Evolutionary conservation across 2,888 invertebrate genomes (phyloP).

Genomic region (Drosophila falleni): DNA sequence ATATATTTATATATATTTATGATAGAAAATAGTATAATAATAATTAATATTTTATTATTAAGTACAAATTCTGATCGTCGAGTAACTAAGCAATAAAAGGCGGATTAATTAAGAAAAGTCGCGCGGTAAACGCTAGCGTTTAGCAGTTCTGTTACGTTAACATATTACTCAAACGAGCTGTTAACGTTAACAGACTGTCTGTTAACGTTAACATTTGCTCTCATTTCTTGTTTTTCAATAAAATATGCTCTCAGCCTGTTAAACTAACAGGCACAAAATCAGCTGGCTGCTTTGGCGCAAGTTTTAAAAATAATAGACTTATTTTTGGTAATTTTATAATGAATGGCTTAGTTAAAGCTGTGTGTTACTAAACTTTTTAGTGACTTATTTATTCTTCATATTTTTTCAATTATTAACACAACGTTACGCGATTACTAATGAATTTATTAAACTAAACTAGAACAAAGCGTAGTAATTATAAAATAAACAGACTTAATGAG

Average conservation of each 20-base stretch:
- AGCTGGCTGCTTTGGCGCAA: neutral
- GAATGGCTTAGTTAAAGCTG: no score
- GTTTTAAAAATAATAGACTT: neutral
- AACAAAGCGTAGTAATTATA: neutral
- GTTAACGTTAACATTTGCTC: neutral
- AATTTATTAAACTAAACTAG: conserved; percentile 11
- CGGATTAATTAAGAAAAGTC: neutral
- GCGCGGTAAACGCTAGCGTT: conserved; percentile 8
- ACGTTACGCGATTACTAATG: neutral
- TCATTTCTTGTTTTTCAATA: neutral
- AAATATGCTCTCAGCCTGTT: conserved; percentile 5
- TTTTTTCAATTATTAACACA: no score
- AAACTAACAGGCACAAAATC: neutral
- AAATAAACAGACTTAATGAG: neutral
- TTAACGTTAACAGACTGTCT: neutral
- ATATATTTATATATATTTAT: neutral
- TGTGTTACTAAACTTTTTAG: no score
- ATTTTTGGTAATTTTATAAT: neutral
- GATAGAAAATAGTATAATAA: neutral
- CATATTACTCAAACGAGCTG: conserved; percentile 30
- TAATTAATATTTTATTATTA: neutral
- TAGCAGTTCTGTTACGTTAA: conserved; percentile 1
- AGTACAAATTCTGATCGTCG: no score
- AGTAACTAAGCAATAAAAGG: neutral
- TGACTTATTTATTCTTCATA: no score